Percentiles rank a stretch among this genome's conserved stretches.
Conservation (phyloP, 2,113 vertebrate genomes). For the Tympanuchus pallidicinctus region DNA sequence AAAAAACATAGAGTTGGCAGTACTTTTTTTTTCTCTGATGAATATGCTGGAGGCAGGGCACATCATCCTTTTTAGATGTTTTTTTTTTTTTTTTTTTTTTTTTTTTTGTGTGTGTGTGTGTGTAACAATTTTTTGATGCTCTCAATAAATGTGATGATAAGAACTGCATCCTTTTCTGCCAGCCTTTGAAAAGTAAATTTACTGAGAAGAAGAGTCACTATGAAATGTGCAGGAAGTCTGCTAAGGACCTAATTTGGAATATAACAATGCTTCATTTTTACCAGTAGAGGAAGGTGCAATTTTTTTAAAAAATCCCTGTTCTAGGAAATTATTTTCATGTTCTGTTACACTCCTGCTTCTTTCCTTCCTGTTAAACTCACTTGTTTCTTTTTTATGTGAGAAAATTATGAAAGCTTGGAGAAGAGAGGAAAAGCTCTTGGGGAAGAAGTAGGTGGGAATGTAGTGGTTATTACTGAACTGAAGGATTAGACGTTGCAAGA, state of each 20-base stretch:
- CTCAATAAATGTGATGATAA: background rate
- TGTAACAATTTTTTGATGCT: background rate
- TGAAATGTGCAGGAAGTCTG: background rate
- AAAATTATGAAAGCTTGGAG: background rate
- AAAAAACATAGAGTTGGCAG: background rate
- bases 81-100: background rate
- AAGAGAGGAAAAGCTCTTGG: background rate
- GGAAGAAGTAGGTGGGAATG: background rate
- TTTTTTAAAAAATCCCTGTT: background rate
- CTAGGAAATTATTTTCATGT: background rate
- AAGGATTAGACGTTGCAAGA: background rate
- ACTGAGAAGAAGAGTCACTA: background rate
- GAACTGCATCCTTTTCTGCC: background rate
- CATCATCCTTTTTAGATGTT: background rate
- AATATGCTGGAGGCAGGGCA: background rate
- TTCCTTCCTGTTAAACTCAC: background rate
- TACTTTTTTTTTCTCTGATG: background rate
- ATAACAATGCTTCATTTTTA: background rate
- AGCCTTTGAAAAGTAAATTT: background rate
- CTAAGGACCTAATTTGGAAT: background rate
- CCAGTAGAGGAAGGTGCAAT: background rate
- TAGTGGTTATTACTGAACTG: background rate
- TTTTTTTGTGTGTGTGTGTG: background rate
- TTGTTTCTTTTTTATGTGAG: background rate
- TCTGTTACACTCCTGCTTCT: background rate